phyloP scores from a whole-genome alignment of 2,797 vertebrate genomes.

The Nyctibius grandis region DNA sequence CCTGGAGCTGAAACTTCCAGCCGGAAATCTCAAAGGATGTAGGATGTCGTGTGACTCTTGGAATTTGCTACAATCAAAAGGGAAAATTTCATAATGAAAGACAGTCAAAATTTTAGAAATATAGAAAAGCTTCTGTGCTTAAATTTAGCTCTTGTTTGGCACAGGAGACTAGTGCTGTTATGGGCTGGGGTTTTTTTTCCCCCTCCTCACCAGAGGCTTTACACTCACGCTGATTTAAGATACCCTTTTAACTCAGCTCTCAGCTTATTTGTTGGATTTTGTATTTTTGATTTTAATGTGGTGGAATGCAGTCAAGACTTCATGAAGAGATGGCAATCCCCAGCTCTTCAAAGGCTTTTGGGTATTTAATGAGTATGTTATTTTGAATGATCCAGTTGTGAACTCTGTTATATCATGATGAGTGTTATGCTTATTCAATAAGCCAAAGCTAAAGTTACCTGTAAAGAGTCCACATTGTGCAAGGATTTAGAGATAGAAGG shows the following conservation, averaged over 20 bases:
- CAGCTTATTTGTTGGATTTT: neutral
- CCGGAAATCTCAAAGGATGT: neutral
- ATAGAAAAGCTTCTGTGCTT: neutral
- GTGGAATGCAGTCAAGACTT: neutral
- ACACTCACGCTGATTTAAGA: neutral
- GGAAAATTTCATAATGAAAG: neutral
- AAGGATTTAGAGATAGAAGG: neutral
- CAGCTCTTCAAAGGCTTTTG: neutral
- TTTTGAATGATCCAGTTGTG: neutral
- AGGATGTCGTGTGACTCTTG: no score
- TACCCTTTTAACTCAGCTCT: neutral
- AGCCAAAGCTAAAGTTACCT: neutral
- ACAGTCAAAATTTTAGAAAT: neutral
- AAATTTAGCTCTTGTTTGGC: neutral
- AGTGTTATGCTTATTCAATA: neutral
- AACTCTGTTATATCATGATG: neutral
- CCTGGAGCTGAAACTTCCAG: neutral
- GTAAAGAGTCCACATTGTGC: neutral
- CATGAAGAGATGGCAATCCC: neutral
- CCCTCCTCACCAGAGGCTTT: neutral
- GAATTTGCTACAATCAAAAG: neutral
- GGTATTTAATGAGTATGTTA: neutral
- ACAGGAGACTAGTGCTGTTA: neutral
- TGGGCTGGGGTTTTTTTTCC: neutral
- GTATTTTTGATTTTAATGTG: neutral